Percentiles rank a stretch among this genome's conserved stretches.
Evolutionary conservation across 2,888 invertebrate genomes (phyloP).

Genomic region (Lepidochrysops patricia): DNA sequence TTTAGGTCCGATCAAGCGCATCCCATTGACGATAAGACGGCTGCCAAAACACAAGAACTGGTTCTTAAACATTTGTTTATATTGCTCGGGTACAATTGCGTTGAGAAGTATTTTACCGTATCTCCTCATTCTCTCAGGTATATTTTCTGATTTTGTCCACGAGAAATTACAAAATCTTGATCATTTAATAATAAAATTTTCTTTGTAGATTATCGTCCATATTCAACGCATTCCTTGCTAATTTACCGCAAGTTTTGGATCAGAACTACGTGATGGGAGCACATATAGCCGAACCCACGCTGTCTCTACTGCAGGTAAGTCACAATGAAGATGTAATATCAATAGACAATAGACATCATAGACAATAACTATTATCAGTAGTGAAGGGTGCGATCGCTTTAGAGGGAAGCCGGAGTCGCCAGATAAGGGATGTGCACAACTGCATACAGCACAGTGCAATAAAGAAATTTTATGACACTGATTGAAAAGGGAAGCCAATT

Average conservation of each 20-base stretch:
- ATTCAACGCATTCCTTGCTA: slow-evolving; percentile 96
- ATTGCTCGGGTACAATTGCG: slow-evolving; percentile 92
- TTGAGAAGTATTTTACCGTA: slow-evolving; percentile 93
- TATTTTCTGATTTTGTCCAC: not conserved
- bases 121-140: slow-evolving; percentile 89
- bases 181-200: not conserved
- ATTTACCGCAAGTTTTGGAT: slow-evolving; percentile 94
- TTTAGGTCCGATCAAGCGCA: slow-evolving; percentile 77
- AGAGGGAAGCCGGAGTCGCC: too few relatives aligned
- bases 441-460: too few relatives aligned
- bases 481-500: too few relatives aligned
- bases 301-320: slow-evolving; percentile 64
- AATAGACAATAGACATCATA: not conserved
- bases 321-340: not conserved
- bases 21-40: slow-evolving; percentile 89
- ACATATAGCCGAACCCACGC: slow-evolving; percentile 87
- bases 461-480: too few relatives aligned
- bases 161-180: not conserved
- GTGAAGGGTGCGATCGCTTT: too few relatives aligned
- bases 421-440: too few relatives aligned
- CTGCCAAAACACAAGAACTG: slow-evolving; percentile 86
- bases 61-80: slow-evolving; percentile 94
- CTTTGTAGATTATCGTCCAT: slow-evolving; percentile 87
- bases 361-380: too few relatives aligned
- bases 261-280: slow-evolving; percentile 96